Percentiles rank a stretch among this genome's conserved stretches.
Evolutionary conservation across 2,888 invertebrate species (phyloP).

Genomic region (Drosophila merina): DNA sequence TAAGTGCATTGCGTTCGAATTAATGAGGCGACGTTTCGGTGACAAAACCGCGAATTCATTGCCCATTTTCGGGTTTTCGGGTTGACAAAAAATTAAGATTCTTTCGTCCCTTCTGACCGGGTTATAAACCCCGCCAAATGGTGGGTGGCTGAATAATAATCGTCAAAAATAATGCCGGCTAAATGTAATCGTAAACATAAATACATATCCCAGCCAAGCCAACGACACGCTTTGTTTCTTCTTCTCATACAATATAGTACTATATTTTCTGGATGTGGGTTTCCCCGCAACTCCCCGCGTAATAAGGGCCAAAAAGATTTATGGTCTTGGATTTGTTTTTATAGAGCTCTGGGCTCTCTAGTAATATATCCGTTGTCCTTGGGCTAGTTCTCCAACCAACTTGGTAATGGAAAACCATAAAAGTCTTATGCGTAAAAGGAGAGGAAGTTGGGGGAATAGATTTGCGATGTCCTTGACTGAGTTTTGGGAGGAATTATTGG

Average conservation of each 20-base stretch:
- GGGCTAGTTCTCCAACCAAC: slow-evolving; percentile 39
- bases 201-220: slow-evolving; percentile 21
- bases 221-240: slow-evolving; percentile 26
- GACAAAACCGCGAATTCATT: slow-evolving; percentile 45
- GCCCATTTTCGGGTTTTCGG: slow-evolving; percentile 25
- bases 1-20: slow-evolving; percentile 51
- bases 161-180: slow-evolving; percentile 63
- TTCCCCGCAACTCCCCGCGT: slow-evolving; percentile 21
- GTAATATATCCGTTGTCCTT: slow-evolving; percentile 61
- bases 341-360: slow-evolving; percentile 36
- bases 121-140: slow-evolving; percentile 42
- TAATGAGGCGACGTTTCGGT: slow-evolving; percentile 37
- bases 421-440: slow-evolving; percentile 33
- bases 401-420: slow-evolving; percentile 29
- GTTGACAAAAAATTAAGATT: slow-evolving; percentile 33
- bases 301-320: slow-evolving; percentile 52
- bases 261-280: slow-evolving; percentile 18
- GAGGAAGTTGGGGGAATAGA: slow-evolving; percentile 25
- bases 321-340: slow-evolving; percentile 54
- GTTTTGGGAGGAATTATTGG: slow-evolving; percentile 23
- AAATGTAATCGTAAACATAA: slow-evolving; percentile 54
- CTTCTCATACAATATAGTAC: slow-evolving; percentile 3
- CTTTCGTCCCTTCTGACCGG: background rate
- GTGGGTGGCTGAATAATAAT: slow-evolving; percentile 30
- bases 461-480: slow-evolving; percentile 31